Base-by-base conservation (phyloP, 1,140 invertebrate genomes). In the Drosophila suzukii region DNA sequence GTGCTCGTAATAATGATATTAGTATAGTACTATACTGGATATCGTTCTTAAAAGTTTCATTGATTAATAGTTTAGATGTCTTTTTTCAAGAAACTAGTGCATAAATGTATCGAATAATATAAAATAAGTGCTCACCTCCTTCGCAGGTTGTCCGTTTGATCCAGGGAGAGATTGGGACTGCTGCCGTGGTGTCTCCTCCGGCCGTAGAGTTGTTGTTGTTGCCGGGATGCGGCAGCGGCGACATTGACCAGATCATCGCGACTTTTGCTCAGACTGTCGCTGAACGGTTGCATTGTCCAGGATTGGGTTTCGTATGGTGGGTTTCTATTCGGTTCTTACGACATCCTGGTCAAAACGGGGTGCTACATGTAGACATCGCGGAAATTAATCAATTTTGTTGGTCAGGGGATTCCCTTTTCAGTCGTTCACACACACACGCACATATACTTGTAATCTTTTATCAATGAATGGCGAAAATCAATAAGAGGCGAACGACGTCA, bases 191-290 rank as follows among this genome's bases (percentile, higher is more conserved):
- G 86, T 58, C 75, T 75, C 49, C 75, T 84, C 8, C 60, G 65
- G 43, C 81, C 75, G 54, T 88, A 72, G 27, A 83, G 54, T 1
- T 67, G 66, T 11, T 76, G 66, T 4, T 66, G 75, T 17, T 77
- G 78, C 60, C 82, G 67, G 61, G 80, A 62, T 20, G 60, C 38
- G 63, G 89, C 77, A 20, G 51, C 36, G 68, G 78, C 65, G 55
- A 81, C 71, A 43, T 68, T 78, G 63, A 81, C 90, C 73, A 92
- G 76, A 91, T 92, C 91, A 80, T 92, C 91, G 43, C 91, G 91
- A 89, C 91, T 92, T 67, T 81, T 92, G 63, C 84, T 91, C 27
- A 91, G 54, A 61, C 81, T 91, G 61, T 91, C 90, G 66, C 85
- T 84, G 65, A 90, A 90, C 54, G 88, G 82, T 65, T 92, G 91